These are phyloP conservation scores for Taurulus bubalis DNA, from an alignment of 2,113 vertebrate genomes.

Conservation along the genomic window DNA sequence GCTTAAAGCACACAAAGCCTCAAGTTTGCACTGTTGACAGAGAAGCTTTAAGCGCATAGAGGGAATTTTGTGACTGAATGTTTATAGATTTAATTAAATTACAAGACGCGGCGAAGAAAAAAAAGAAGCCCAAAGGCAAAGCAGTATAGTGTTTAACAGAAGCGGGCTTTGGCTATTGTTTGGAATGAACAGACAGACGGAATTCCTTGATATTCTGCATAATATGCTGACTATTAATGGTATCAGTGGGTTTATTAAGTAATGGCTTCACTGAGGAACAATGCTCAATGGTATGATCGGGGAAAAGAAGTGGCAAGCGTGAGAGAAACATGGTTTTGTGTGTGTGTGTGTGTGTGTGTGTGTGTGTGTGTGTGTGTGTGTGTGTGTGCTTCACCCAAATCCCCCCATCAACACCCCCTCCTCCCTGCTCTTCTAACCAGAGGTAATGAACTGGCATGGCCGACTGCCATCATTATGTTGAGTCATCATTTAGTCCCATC, in stretches of 20 bases:
- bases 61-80: constrained; percentile 58
- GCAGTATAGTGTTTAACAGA: constrained; percentile 36
- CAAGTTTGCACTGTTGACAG: constrained; percentile 49
- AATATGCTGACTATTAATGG: constrained; percentile 49
- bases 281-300: constrained; percentile 15
- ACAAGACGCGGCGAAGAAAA: constrained; percentile 45
- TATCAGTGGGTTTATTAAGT: constrained; percentile 44
- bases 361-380: neutral
- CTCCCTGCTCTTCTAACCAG: constrained; percentile 24
- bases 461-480: constrained; percentile 46
- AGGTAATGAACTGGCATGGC: constrained; percentile 53
- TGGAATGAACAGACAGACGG: constrained; percentile 52
- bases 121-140: constrained; percentile 53
- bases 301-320: constrained; percentile 5
- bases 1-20: constrained; percentile 59
- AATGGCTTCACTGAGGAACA: constrained; percentile 2
- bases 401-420: neutral
- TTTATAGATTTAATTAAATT: constrained; percentile 79
- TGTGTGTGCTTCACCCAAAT: neutral
- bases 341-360: neutral
- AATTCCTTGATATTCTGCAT: constrained; percentile 46
- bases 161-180: constrained; percentile 46
- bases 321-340: neutral
- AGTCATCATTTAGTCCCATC: constrained; percentile 68
- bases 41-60: constrained; percentile 54